Evolutionary conservation across 2,797 vertebrate species (phyloP).

Genomic region (Anguilla marmorata): DNA sequence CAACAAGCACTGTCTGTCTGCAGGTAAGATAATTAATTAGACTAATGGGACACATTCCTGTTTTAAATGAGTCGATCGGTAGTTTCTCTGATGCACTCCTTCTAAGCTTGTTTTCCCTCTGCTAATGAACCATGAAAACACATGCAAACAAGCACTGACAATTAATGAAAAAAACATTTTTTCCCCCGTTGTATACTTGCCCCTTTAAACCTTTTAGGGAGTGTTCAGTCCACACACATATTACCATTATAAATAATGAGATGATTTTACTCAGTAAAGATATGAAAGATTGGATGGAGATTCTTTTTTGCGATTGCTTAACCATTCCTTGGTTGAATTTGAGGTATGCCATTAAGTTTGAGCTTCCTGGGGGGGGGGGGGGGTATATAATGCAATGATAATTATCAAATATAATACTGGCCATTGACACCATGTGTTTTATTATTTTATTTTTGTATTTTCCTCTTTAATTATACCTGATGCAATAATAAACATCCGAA

Average conservation of each 20-base stretch:
- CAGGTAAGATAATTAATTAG: slow-evolving; percentile 50
- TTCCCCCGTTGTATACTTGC: not conserved
- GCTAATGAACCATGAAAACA: slow-evolving; percentile 41
- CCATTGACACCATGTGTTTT: no score
- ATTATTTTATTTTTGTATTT: no score
- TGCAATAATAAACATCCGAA: no score
- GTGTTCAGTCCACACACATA: not conserved
- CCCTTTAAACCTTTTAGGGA: not conserved
- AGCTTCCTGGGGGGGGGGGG: not conserved
- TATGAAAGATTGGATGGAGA: not conserved
- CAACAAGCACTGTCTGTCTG: slow-evolving; percentile 34
- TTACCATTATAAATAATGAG: slow-evolving; percentile 16
- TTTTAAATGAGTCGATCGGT: slow-evolving; percentile 20
- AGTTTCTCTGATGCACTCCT: slow-evolving; percentile 37
- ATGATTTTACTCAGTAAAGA: not conserved
- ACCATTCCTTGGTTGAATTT: not conserved
- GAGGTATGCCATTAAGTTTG: not conserved
- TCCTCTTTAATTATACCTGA: no score
- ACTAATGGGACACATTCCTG: slow-evolving; percentile 41
- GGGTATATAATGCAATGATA: no score
- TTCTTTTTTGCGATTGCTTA: not conserved
- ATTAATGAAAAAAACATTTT: slow-evolving; percentile 32
- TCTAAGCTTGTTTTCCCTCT: slow-evolving; percentile 31
- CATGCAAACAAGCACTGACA: slow-evolving; percentile 35
- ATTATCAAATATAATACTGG: no score